Conservation (phyloP, 2,797 vertebrate genomes). For the Enteromius trimaculatus region DNA sequence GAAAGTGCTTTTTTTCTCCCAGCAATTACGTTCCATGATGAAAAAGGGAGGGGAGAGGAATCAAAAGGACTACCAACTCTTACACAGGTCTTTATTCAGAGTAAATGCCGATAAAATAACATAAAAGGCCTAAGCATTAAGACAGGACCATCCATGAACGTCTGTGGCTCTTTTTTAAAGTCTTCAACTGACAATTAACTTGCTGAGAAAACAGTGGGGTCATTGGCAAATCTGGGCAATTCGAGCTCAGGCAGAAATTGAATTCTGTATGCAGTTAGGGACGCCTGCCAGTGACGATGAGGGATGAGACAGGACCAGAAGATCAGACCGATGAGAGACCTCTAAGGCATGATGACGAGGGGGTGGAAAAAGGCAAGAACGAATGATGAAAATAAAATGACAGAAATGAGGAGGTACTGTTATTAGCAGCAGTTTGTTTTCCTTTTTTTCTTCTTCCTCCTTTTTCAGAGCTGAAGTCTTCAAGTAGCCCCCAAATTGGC, state of each 20-base stretch:
- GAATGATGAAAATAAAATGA: constrained; percentile 48
- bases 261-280: constrained; percentile 23
- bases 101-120: constrained; percentile 62
- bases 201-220: constrained; percentile 11
- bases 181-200: constrained; percentile 18
- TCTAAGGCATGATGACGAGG: constrained; percentile 64
- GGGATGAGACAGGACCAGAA: constrained; percentile 48
- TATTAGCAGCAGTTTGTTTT: constrained; percentile 71
- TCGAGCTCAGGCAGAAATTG: constrained; percentile 36
- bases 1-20: constrained; percentile 47
- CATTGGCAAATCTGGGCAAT: constrained; percentile 23
- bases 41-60: constrained; percentile 54
- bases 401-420: constrained; percentile 68
- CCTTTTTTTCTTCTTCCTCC: constrained; percentile 62
- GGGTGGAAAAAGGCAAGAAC: constrained; percentile 35
- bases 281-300: constrained; percentile 25
- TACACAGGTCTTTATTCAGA: constrained; percentile 65
- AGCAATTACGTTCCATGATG: not conserved
- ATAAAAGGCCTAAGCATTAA: constrained; percentile 59
- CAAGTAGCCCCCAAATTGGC: constrained; percentile 54
- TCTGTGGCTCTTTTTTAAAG: constrained; percentile 42
- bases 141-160: constrained; percentile 52
- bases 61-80: constrained; percentile 58
- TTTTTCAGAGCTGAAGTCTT: constrained; percentile 52
- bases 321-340: constrained; percentile 55